These are phyloP conservation scores for Sphenodon punctatus DNA, from an alignment of 2,797 vertebrate species.

Conservation along the genomic window DNA sequence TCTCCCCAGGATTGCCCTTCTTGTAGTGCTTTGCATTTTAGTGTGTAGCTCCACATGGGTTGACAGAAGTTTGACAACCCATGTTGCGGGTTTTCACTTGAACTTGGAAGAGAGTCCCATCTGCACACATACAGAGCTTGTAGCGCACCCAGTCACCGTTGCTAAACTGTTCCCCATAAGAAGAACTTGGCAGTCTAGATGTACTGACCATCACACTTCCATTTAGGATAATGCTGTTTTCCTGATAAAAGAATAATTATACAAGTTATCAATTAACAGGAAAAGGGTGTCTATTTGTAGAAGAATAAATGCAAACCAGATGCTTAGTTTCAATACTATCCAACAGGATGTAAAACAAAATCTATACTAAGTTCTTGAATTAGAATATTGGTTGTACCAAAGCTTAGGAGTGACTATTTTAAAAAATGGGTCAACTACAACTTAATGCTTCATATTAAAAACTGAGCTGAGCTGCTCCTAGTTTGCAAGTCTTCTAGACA, in stretches of 20 bases:
- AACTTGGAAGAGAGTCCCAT: conserved; percentile 93
- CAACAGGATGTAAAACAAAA: too few relatives aligned
- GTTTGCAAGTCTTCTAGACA: neutral
- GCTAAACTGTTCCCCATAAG: conserved; percentile 79
- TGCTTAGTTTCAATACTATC: too few relatives aligned
- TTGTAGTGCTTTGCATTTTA: conserved; percentile 47
- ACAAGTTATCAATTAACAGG: neutral
- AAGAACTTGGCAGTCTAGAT: conserved; percentile 86
- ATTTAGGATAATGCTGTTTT: conserved; percentile 94
- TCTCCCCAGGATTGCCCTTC: neutral
- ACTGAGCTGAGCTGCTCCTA: neutral
- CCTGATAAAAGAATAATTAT: conserved; percentile 71
- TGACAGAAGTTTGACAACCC: conserved; percentile 93
- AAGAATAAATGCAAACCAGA: too few relatives aligned
- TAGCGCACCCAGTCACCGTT: conserved; percentile 87
- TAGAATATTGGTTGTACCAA: neutral
- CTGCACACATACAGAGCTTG: conserved; percentile 97
- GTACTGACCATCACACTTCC: conserved; percentile 93
- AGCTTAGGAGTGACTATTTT: neutral
- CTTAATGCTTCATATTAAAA: too few relatives aligned
- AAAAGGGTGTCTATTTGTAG: too few relatives aligned
- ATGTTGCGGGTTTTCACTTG: conserved; percentile 91
- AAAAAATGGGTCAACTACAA: too few relatives aligned
- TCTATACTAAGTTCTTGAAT: too few relatives aligned
- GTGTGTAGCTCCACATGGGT: conserved; percentile 85